Evolutionary conservation across 2,113 vertebrate species (phyloP).

Genomic region (Elephas maximus): DNA sequence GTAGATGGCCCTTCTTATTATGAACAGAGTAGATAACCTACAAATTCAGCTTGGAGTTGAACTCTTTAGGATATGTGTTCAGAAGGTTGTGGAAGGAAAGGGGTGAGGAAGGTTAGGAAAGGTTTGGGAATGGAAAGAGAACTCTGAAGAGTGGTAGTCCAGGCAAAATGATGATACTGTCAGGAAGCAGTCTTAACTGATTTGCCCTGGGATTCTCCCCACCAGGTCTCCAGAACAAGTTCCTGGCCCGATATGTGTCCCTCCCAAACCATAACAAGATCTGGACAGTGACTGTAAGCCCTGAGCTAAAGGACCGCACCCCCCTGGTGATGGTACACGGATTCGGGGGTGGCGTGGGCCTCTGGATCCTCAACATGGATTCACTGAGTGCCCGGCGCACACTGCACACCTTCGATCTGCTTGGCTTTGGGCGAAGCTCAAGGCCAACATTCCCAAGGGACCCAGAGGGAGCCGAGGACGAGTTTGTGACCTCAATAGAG

Average conservation of each 20-base stretch:
- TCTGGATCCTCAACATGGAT: slow-evolving; percentile 95
- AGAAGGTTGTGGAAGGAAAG: neutral
- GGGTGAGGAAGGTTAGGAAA: neutral
- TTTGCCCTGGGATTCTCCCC: neutral
- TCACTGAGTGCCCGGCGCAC: slow-evolving; percentile 88
- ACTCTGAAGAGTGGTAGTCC: neutral
- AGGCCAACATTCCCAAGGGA: slow-evolving; percentile 92
- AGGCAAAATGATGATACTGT: neutral
- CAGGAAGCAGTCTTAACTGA: neutral
- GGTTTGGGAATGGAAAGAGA: neutral
- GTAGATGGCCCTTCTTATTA: neutral
- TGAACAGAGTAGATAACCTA: neutral
- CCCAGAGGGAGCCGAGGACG: slow-evolving; percentile 91
- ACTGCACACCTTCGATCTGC: slow-evolving; percentile 92
- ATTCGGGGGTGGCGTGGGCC: slow-evolving; percentile 94
- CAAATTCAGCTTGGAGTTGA: slow-evolving; percentile 20
- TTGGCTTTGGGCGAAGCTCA: slow-evolving; percentile 95
- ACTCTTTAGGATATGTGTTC: neutral
- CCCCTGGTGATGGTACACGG: slow-evolving; percentile 96
- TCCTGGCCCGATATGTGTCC: slow-evolving; percentile 93
- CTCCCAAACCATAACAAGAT: slow-evolving; percentile 92
- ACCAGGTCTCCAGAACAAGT: slow-evolving; percentile 93
- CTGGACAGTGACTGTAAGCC: slow-evolving; percentile 94
- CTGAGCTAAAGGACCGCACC: slow-evolving; percentile 87
- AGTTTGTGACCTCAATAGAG: slow-evolving; percentile 93